These are phyloP conservation scores for Akabosia matsudoensis DNA, from an alignment of 1,140 invertebrate genomes.

Conservation along the genomic window DNA sequence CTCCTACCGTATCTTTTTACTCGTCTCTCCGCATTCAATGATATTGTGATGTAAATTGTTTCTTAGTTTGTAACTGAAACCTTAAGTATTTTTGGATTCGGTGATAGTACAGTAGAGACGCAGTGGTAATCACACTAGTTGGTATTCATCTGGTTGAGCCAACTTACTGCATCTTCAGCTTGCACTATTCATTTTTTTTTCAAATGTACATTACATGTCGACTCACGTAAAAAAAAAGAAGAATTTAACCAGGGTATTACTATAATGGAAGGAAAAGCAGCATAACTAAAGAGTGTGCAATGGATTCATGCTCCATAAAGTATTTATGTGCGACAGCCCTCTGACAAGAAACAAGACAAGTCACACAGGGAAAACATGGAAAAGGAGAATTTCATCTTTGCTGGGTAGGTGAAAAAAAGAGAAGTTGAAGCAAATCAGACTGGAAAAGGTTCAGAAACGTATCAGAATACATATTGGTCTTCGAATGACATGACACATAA, in stretches of 20 bases:
- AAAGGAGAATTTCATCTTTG: background rate
- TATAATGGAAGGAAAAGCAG: background rate
- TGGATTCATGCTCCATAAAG: slow-evolving; percentile 8
- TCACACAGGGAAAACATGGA: slow-evolving; percentile 6
- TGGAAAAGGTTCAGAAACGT: background rate
- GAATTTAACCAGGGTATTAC: background rate
- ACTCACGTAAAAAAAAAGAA: too few relatives aligned
- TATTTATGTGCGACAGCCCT: background rate
- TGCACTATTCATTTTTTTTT: too few relatives aligned
- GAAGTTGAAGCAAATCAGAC: background rate
- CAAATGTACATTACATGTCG: too few relatives aligned
- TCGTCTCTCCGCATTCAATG: too few relatives aligned
- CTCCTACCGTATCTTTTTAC: background rate
- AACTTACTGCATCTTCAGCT: too few relatives aligned
- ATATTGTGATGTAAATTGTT: background rate
- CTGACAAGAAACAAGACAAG: background rate
- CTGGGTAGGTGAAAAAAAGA: background rate
- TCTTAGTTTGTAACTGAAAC: background rate
- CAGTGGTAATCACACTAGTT: background rate
- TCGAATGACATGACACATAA: too few relatives aligned
- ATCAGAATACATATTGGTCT: background rate
- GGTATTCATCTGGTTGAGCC: too few relatives aligned
- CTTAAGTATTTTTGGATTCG: background rate
- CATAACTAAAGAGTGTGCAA: background rate
- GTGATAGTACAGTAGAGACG: background rate